These are phyloP conservation scores for Leptura quadrifasciata DNA, from an alignment of 2,888 invertebrate species.

Conservation along the genomic window DNA sequence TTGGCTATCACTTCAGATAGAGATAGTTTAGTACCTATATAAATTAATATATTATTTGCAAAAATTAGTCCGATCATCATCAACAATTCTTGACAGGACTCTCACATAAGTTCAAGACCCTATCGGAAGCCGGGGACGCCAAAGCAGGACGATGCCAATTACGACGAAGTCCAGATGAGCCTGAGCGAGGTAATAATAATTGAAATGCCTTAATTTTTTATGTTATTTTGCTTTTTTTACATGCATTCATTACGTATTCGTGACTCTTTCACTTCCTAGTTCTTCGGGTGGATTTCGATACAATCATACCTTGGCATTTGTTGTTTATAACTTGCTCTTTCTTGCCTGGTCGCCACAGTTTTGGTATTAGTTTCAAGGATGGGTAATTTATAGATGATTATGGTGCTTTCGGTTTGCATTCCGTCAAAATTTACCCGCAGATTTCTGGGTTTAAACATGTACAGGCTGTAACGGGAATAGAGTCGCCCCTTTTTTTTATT, in stretches of 20 bases:
- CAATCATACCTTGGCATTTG: not conserved
- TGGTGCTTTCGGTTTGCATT: not conserved
- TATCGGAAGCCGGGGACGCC: slow-evolving; percentile 66
- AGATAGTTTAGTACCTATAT: slow-evolving; percentile 2
- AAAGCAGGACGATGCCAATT: slow-evolving; percentile 78
- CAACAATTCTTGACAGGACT: slow-evolving; percentile 67
- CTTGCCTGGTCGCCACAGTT: not conserved
- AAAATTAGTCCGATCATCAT: slow-evolving; percentile 66
- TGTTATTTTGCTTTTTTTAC: slow-evolving; percentile 9
- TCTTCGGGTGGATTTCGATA: not conserved
- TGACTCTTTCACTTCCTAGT: not conserved
- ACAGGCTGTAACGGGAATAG: not conserved
- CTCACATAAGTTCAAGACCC: slow-evolving; percentile 45
- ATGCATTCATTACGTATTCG: not conserved
- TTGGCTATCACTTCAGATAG: not conserved
- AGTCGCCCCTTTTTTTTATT: not conserved
- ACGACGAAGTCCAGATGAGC: slow-evolving; percentile 87
- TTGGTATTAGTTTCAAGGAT: not conserved
- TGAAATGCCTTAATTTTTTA: slow-evolving; percentile 10
- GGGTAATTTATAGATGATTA: not conserved
- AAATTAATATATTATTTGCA: slow-evolving; percentile 61
- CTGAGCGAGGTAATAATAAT: slow-evolving; percentile 79
- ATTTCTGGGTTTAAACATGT: not conserved
- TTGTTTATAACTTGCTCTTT: not conserved
- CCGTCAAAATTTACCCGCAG: not conserved